phyloP scores from a whole-genome alignment of 2,113 vertebrate genomes.

The Channa maculata region DNA sequence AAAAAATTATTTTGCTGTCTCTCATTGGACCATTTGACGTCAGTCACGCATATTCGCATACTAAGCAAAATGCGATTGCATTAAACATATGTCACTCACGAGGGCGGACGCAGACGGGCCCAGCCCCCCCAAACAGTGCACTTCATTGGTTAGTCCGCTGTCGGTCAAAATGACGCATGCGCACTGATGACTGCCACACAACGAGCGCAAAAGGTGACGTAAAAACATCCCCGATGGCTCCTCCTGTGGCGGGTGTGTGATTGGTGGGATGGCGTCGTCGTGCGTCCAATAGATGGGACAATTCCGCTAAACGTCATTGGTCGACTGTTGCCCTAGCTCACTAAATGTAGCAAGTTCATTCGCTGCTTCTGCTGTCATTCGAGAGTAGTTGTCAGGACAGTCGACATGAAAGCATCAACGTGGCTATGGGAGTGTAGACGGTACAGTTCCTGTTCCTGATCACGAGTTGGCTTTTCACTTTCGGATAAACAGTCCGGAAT shows the following conservation, averaged over 20 bases:
- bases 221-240: slow-evolving; percentile 57
- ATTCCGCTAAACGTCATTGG: slow-evolving; percentile 36
- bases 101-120: slow-evolving; percentile 14
- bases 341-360: not conserved
- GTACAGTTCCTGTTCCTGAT: slow-evolving; percentile 76
- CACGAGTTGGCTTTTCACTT: slow-evolving; percentile 55
- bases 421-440: slow-evolving; percentile 62
- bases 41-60: slow-evolving; percentile 62
- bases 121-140: slow-evolving; percentile 60
- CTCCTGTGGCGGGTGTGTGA: slow-evolving; percentile 14
- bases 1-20: not conserved
- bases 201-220: slow-evolving; percentile 53
- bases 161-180: slow-evolving; percentile 52
- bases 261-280: slow-evolving; percentile 41
- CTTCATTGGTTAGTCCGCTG: slow-evolving; percentile 55
- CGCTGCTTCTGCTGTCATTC: slow-evolving; percentile 60
- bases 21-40: slow-evolving; percentile 51
- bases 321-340: not conserved
- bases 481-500: slow-evolving; percentile 2
- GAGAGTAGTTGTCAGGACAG: slow-evolving; percentile 61
- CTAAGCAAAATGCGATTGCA: slow-evolving; percentile 77
- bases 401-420: slow-evolving; percentile 77
- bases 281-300: slow-evolving; percentile 36
- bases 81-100: slow-evolving; percentile 30
- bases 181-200: slow-evolving; percentile 7